These are phyloP conservation scores for Neuroterus valhalla DNA, from an alignment of 1,140 invertebrate species.

Conservation along the genomic window DNA sequence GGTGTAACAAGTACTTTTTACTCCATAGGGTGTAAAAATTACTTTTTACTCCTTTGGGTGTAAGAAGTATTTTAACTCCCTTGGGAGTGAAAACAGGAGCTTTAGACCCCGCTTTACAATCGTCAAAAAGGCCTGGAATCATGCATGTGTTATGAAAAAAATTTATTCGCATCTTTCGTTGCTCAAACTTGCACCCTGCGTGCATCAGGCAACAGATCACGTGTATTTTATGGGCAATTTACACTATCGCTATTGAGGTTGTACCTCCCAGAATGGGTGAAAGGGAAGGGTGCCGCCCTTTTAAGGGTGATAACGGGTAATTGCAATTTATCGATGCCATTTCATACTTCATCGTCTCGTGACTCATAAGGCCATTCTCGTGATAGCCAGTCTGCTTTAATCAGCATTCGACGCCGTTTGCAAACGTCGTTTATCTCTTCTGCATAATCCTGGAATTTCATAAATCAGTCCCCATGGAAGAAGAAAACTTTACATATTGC, in stretches of 20 bases:
- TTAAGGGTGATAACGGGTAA: constrained; percentile 60
- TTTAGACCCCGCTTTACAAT: too few relatives aligned
- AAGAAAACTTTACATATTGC: not conserved
- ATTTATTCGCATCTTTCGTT: too few relatives aligned
- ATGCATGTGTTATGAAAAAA: too few relatives aligned
- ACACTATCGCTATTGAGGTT: constrained; percentile 32
- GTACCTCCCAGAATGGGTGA: not conserved
- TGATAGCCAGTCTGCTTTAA: constrained; percentile 5
- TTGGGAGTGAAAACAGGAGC: too few relatives aligned
- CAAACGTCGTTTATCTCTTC: constrained; percentile 14
- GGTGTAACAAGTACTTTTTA: too few relatives aligned
- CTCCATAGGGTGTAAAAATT: too few relatives aligned
- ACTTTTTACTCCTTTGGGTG: too few relatives aligned
- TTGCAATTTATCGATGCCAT: constrained; percentile 60
- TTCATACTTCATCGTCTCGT: constrained; percentile 41
- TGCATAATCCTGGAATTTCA: constrained; percentile 4
- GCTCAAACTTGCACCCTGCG: not conserved
- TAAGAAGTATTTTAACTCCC: too few relatives aligned
- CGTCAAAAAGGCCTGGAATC: too few relatives aligned
- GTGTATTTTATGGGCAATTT: constrained; percentile 37
- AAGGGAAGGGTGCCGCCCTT: constrained; percentile 24
- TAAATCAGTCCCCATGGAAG: not conserved
- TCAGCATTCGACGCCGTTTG: constrained; percentile 10
- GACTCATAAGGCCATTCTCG: constrained; percentile 47
- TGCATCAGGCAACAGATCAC: constrained; percentile 28